Percentiles rank a stretch among this genome's conserved stretches.
phyloP scores from a whole-genome alignment of 2,797 vertebrate species.

The Hydrocynus forskahlii region DNA sequence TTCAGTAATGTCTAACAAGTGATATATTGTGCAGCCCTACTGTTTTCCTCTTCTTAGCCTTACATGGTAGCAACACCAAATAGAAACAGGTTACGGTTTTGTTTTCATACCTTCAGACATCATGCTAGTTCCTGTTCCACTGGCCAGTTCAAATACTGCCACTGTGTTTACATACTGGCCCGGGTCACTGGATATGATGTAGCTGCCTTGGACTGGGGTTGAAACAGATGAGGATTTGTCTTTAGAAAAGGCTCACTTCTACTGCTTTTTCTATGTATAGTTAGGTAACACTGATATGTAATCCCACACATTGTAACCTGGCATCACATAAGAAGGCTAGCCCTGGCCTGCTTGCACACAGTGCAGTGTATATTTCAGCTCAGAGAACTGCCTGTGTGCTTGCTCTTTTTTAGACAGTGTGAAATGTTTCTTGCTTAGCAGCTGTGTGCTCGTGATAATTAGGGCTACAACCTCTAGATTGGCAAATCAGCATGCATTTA shows the following conservation, averaged over 20 bases:
- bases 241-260: constrained; percentile 5
- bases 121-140: constrained; percentile 1
- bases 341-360: constrained; percentile 15
- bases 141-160: not conserved
- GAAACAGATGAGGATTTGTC: not conserved
- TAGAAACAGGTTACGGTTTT: constrained; percentile 9
- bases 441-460: not conserved
- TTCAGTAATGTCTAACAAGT: not conserved
- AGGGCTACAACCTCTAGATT: not conserved
- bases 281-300: constrained; percentile 50
- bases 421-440: not conserved
- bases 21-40: not conserved
- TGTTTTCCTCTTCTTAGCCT: not conserved
- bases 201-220: not conserved
- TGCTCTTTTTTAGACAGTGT: not conserved
- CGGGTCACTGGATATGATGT: not conserved
- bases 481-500: not conserved
- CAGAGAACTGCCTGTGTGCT: not conserved
- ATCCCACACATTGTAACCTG: constrained; percentile 49
- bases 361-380: constrained; percentile 19
- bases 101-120: constrained; percentile 21
- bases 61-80: not conserved
- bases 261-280: constrained; percentile 8
- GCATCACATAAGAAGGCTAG: constrained; percentile 18
- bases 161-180: constrained; percentile 14